phyloP scores from a whole-genome alignment of 2,797 vertebrate genomes.

The Pseudomugil tenellus region DNA sequence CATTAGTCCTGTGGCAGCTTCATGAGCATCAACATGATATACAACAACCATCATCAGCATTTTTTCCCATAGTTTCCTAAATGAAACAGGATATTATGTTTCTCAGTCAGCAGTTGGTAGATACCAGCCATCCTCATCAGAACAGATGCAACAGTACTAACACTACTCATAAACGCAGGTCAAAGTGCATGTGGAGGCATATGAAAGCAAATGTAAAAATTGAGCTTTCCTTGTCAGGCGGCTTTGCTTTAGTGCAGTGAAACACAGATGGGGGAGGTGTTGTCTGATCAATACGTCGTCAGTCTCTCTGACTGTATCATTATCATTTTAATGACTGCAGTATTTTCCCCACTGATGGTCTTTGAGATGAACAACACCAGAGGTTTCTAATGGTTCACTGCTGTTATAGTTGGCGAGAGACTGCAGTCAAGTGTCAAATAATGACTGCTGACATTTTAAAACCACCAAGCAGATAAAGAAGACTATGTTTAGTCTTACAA shows the following conservation, averaged over 20 bases:
- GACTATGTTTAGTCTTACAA: conserved; percentile 35
- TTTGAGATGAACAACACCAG: conserved; percentile 45
- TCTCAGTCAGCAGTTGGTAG: conserved; percentile 17
- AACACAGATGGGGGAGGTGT: conserved; percentile 23
- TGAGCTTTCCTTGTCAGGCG: conserved; percentile 23
- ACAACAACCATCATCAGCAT: conserved; percentile 45
- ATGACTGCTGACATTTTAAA: conserved; percentile 55
- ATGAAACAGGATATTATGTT: conserved; percentile 24
- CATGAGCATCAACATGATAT: conserved; percentile 62
- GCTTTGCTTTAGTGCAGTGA: conserved; percentile 10
- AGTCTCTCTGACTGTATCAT: conserved; percentile 67
- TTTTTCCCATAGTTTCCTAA: conserved; percentile 8
- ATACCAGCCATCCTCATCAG: conserved; percentile 29
- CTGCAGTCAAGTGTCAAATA: conserved; percentile 37
- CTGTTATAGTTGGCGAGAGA: conserved; percentile 19
- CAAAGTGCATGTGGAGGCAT: conserved; percentile 6
- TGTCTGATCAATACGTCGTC: conserved; percentile 66
- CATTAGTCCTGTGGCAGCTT: conserved; percentile 52
- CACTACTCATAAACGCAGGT: neutral
- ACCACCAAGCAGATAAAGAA: conserved; percentile 29
- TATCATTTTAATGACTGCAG: conserved; percentile 77
- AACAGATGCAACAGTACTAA: conserved; percentile 19
- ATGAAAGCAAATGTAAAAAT: conserved; percentile 4
- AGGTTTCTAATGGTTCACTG: conserved; percentile 59
- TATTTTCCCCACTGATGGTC: conserved; percentile 66